These are phyloP conservation scores for Pavo muticus DNA, from an alignment of 2,113 vertebrate species.

Conservation along the genomic window DNA sequence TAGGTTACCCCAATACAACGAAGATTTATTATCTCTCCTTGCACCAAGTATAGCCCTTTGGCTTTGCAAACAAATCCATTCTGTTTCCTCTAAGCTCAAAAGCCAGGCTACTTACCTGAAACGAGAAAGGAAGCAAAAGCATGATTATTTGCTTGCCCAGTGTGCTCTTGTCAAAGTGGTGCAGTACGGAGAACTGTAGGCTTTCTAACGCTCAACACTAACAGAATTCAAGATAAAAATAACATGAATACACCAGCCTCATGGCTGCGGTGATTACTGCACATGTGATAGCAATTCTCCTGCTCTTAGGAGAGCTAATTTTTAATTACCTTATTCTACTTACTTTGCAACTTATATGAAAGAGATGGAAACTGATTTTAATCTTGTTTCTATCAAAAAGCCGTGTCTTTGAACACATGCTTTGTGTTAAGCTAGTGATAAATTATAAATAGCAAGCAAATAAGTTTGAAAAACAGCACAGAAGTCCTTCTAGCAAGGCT, in stretches of 20 bases:
- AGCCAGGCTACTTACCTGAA: neutral
- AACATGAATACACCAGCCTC: neutral
- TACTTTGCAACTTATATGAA: neutral
- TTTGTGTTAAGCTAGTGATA: neutral
- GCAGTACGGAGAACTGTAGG: neutral
- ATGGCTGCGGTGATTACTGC: neutral
- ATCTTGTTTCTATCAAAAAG: neutral
- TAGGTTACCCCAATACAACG: neutral
- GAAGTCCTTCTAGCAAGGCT: neutral
- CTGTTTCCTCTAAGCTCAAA: neutral
- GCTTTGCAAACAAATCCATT: neutral
- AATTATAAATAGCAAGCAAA: neutral
- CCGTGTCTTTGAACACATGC: neutral
- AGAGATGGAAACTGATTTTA: neutral
- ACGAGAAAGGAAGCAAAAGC: constrained; percentile 7
- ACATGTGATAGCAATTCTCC: neutral
- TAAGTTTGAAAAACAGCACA: neutral
- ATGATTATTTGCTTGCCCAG: neutral
- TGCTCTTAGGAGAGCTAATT: neutral
- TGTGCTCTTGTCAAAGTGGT: neutral
- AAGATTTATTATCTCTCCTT: neutral
- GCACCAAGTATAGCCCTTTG: neutral
- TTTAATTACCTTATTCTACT: neutral
- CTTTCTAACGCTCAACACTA: neutral
- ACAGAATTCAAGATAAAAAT: constrained; percentile 48